A percentile compares a stretch with the other conserved stretches of the same genome.
Evolutionary conservation across 2,113 vertebrate species (phyloP).

Genomic region (Sarotherodon lohbergeri): DNA sequence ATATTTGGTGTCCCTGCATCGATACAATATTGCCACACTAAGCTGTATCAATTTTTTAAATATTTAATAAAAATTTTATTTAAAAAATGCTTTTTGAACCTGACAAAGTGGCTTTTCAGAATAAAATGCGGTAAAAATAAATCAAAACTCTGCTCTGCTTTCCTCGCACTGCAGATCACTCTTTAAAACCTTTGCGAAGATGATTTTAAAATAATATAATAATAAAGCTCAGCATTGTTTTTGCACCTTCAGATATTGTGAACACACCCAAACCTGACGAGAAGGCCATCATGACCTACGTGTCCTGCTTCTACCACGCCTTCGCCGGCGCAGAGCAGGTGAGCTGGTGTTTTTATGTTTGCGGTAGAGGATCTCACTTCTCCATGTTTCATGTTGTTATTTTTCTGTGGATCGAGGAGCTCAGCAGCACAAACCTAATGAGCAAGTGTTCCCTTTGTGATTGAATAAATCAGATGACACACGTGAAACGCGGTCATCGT

Average conservation of each 20-base stretch:
- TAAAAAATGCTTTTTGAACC: background rate
- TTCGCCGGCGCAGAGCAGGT: constrained; percentile 91
- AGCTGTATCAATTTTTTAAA: background rate
- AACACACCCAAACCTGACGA: constrained; percentile 90
- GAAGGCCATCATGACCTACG: constrained; percentile 92
- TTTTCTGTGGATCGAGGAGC: background rate
- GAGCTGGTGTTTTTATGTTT: background rate
- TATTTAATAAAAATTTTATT: background rate
- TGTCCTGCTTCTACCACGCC: constrained; percentile 93
- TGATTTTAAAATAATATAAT: background rate
- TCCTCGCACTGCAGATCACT: accelerated
- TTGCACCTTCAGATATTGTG: constrained; percentile 77
- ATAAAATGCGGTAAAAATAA: accelerated
- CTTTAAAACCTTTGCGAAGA: background rate
- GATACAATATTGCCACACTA: background rate
- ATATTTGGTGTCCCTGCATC: background rate
- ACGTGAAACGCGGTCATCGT: accelerated
- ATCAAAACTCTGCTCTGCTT: background rate
- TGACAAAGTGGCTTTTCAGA: background rate
- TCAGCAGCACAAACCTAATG: background rate
- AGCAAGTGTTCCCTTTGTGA: background rate
- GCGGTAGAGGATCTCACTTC: accelerated
- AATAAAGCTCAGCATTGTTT: background rate
- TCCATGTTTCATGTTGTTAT: background rate
- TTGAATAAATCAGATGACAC: background rate